Evolutionary conservation across 2,888 invertebrate genomes (phyloP).

Genomic region (Nymphalis urticae): DNA sequence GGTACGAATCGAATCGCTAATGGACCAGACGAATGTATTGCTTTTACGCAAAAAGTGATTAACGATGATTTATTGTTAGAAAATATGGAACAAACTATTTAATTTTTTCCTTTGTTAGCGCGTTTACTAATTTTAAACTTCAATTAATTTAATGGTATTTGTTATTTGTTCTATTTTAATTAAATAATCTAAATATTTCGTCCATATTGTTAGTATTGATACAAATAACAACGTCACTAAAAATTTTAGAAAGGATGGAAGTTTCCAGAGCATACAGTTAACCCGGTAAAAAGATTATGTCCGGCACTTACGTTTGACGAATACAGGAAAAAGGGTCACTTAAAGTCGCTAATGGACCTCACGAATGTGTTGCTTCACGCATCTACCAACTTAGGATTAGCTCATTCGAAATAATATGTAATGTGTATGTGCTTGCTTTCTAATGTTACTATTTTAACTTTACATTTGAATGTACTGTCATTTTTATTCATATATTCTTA

Average conservation of each 20-base stretch:
- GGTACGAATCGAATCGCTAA: neutral
- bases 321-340: constrained; percentile 11
- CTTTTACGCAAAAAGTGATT: constrained; percentile 17
- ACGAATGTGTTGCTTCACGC: constrained; percentile 8
- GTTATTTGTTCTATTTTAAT: too few species aligned
- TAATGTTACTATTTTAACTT: neutral
- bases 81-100: constrained; percentile 15
- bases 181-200: too few species aligned
- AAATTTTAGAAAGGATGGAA: neutral
- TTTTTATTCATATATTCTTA: too few species aligned
- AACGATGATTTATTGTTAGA: constrained; percentile 13
- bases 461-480: too few species aligned
- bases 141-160: too few species aligned
- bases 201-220: too few species aligned
- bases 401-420: neutral
- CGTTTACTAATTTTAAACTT: too few species aligned
- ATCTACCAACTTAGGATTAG: neutral
- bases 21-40: constrained; percentile 9
- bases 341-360: constrained; percentile 8
- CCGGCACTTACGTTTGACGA: constrained; percentile 9
- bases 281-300: constrained; percentile 4
- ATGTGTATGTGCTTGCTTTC: neutral
- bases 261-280: neutral
- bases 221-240: too few species aligned
- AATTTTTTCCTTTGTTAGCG: too few species aligned